Evolutionary conservation across 2,888 invertebrate species (phyloP), one percentile per base, ranked within the genome.

Genomic region (Azorinus chamasolen): DNA sequence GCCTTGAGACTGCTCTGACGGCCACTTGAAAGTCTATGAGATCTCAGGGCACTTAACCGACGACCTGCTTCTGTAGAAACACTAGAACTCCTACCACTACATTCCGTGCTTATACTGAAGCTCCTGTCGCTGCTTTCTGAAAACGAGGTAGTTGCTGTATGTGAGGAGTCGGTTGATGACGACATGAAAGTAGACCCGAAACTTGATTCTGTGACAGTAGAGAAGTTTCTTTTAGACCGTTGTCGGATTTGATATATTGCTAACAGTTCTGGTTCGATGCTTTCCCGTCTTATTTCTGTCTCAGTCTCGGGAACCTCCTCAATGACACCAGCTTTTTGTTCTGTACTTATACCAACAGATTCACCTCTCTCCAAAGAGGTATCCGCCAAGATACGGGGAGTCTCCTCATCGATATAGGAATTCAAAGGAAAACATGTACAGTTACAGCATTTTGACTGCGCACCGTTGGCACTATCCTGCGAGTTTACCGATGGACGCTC

Each of bases 211-310:
- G 79, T 79, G 0, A 65, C 68, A 20, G 63, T 59, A 12, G 77
- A 77, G 14, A 69, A 39, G 18, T 71, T 73, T 39, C 79, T 37
- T 14, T 58, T 25, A 18, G 71, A 75, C n/a, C 75, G 61, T 48
- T 79, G 71, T 32, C 79, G 62, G 55, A 79, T 75, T 71, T 79
- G 75, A 43, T 75, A 79, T 24, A 79, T 79, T 2, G 79, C 79
- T 32, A 75, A 43, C 3, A 79, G 39, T 37, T 71, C 79, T 2
- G 79, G 79, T 22, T 77, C 77, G 25, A 77, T 72, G 24, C 68
- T 72, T 50, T 72, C 72, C 8, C 69, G 48, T 27, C 77, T 87
- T 87, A 89, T 50, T 88, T 22, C 45, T 41, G n/a, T 41, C 1
- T 63, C 53, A 1, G n/a, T 41, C 1, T 63, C 53, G 2, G 63